Conservation (phyloP, 2,888 invertebrate species). For the Adelphocoris suturalis region DNA sequence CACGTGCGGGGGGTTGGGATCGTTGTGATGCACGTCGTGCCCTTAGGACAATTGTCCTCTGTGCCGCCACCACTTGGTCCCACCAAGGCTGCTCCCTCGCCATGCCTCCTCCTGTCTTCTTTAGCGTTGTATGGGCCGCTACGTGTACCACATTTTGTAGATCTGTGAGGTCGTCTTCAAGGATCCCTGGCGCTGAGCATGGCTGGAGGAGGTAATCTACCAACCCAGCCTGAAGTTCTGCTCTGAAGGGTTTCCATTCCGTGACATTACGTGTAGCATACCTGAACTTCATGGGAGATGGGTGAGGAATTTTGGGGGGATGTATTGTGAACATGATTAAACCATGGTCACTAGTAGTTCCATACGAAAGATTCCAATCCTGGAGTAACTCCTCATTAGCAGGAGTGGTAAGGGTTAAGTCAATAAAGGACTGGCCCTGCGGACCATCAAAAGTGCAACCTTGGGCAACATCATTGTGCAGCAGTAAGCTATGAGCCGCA, state of each 20-base stretch:
- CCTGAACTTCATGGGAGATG: too few species aligned
- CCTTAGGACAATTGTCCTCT: too few species aligned
- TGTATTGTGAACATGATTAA: background rate
- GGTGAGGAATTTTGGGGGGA: too few species aligned
- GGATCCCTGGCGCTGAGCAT: background rate
- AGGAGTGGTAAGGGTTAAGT: background rate
- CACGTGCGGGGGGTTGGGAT: background rate
- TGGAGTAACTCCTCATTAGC: too few species aligned
- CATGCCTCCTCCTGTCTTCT: background rate
- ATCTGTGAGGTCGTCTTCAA: background rate
- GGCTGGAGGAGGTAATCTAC: background rate
- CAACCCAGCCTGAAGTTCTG: background rate
- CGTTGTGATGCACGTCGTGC: background rate
- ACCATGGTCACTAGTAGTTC: background rate
- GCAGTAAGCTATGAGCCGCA: background rate
- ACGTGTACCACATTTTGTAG: background rate
- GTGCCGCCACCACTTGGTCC: background rate
- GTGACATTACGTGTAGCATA: background rate
- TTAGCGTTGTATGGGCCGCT: background rate
- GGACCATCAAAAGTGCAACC: background rate
- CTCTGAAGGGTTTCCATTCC: background rate
- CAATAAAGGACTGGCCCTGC: background rate
- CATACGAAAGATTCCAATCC: background rate
- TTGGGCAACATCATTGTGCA: background rate
- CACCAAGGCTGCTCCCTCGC: background rate